A percentile compares a stretch with the other conserved stretches of the same genome.
phyloP scores from a whole-genome alignment of 2,888 invertebrate species.

The Malthinus seriepunctatus region DNA sequence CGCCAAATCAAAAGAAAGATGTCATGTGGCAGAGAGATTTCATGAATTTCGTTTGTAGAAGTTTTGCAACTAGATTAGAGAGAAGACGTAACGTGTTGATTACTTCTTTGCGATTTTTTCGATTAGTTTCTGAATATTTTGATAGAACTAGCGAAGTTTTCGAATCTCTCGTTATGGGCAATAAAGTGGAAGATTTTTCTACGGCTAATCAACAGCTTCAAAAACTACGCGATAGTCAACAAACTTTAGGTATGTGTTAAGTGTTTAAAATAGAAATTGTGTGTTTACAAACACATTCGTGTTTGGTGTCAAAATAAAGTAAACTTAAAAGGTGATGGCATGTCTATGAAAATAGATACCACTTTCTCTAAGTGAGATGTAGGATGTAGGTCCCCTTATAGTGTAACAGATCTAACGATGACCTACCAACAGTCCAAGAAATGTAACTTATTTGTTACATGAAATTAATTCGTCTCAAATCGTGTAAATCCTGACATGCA shows the following conservation, averaged over 20 bases:
- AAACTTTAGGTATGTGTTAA: slow-evolving; percentile 59
- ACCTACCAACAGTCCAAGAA: too few relatives aligned
- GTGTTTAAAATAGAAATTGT: too few relatives aligned
- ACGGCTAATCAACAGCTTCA: slow-evolving; percentile 61
- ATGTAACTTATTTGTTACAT: too few relatives aligned
- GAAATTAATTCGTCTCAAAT: too few relatives aligned
- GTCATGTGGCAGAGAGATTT: slow-evolving; percentile 75
- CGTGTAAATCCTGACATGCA: too few relatives aligned
- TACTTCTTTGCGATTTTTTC: slow-evolving; percentile 75
- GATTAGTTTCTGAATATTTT: slow-evolving; percentile 74
- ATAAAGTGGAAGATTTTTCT: slow-evolving; percentile 61
- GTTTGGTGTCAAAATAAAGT: background rate
- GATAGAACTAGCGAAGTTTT: slow-evolving; percentile 69
- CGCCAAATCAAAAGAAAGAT: slow-evolving; percentile 59
- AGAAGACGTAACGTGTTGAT: slow-evolving; percentile 73
- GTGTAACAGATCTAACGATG: too few relatives aligned
- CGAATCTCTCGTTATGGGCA: slow-evolving; percentile 67
- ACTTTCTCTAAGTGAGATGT: background rate
- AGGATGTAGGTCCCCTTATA: too few relatives aligned
- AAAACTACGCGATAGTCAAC: slow-evolving; percentile 65
- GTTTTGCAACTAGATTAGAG: slow-evolving; percentile 75
- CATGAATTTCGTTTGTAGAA: slow-evolving; percentile 80
- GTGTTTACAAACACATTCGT: too few relatives aligned
- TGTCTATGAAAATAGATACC: background rate
- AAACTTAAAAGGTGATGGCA: background rate